A percentile compares a stretch with the other conserved stretches of the same genome.
Conservation (phyloP, 2,888 invertebrate species). For the Quadroppia sp. region DNA sequence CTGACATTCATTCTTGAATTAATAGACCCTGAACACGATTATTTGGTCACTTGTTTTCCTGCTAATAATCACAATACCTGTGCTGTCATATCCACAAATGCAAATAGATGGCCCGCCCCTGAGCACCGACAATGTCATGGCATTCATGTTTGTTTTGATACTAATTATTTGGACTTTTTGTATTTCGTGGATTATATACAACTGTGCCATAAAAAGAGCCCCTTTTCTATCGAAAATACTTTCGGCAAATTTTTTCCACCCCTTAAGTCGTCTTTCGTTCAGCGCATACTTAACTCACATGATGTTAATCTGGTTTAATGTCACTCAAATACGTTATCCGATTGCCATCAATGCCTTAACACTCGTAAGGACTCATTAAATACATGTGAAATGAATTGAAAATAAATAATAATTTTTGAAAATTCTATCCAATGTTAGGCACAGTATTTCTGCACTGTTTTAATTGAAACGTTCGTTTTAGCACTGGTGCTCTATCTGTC, state of each 20-base stretch:
- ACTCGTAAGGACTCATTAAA: slow-evolving; percentile 21
- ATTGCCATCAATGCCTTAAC: not conserved
- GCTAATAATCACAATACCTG: not conserved
- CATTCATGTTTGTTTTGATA: not conserved
- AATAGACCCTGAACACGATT: not conserved
- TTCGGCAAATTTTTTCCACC: slow-evolving; percentile 38
- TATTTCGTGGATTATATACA: slow-evolving; percentile 38
- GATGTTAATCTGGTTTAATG: slow-evolving; percentile 40
- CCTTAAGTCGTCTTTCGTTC: slow-evolving; percentile 39
- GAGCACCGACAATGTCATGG: not conserved
- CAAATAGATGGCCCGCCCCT: not conserved
- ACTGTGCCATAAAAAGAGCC: slow-evolving; percentile 33
- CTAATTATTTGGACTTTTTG: slow-evolving; percentile 22
- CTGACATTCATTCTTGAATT: no score
- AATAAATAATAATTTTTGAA: no score
- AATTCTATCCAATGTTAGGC: not conserved
- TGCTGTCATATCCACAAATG: not conserved
- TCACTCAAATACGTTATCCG: slow-evolving; percentile 13
- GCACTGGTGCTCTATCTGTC: slow-evolving; percentile 44
- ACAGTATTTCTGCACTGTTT: slow-evolving; percentile 43
- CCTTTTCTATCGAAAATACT: slow-evolving; percentile 19
- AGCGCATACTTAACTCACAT: slow-evolving; percentile 32
- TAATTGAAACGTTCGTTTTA: slow-evolving; percentile 43
- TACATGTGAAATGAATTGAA: slow-evolving; percentile 1
- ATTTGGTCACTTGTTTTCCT: not conserved